These are phyloP conservation scores for Aleadryas rufinucha DNA, from an alignment of 2,113 vertebrate species.

Conservation along the genomic window DNA sequence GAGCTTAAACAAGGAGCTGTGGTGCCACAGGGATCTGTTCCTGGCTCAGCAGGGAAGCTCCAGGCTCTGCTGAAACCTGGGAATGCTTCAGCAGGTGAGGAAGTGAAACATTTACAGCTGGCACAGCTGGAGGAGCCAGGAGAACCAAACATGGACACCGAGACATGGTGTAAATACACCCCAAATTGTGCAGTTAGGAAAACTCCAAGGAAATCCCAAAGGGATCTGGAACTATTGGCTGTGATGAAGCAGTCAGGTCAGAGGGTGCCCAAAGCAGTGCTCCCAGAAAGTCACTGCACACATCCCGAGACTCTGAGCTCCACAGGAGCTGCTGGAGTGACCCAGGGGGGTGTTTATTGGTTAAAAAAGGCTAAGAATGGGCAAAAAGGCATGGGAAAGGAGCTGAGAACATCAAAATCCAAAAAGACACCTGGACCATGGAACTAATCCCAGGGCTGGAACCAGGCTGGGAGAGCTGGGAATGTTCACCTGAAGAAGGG, in stretches of 20 bases:
- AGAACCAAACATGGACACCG: not conserved
- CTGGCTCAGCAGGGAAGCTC: not conserved
- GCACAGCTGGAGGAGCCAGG: not conserved
- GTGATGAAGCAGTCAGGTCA: not conserved
- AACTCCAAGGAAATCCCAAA: not conserved
- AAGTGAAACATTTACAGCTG: not conserved
- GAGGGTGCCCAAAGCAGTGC: accelerated
- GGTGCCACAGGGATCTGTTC: not conserved
- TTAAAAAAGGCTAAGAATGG: not conserved
- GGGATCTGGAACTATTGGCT: not conserved
- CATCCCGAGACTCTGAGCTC: accelerated
- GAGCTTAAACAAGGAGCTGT: accelerated
- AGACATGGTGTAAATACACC: not conserved
- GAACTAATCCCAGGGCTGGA: not conserved
- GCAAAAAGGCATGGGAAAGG: not conserved
- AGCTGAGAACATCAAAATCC: not conserved
- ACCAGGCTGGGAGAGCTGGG: not conserved
- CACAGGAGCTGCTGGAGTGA: not conserved
- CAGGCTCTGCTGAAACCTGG: not conserved
- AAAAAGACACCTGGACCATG: not conserved
- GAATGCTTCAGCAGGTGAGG: not conserved
- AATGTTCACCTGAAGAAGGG: not conserved
- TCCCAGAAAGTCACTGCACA: not conserved
- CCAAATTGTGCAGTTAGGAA: not conserved
- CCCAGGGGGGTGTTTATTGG: accelerated